Evolutionary conservation across 37 sponge, comb jelly and placozoan species (phyloP).

Genomic region (Crambe crambe): DNA sequence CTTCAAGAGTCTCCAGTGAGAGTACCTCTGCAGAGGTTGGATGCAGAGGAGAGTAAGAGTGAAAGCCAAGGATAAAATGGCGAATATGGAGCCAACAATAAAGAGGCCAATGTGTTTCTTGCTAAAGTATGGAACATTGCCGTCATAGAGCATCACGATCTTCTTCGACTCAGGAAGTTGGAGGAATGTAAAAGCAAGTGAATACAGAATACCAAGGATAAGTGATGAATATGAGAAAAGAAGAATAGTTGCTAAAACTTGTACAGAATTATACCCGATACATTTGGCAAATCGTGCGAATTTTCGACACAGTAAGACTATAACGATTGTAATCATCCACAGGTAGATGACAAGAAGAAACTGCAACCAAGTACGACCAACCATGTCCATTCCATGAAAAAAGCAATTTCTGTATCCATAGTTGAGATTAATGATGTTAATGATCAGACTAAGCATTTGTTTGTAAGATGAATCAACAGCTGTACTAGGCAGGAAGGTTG

Average conservation of each 20-base stretch:
- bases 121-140: background rate
- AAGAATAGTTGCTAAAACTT: conserved; percentile 13
- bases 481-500: background rate
- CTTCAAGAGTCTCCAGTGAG: background rate
- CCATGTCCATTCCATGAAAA: conserved; percentile 6
- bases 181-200: background rate
- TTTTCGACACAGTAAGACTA: background rate
- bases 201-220: background rate
- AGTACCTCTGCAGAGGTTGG: conserved; percentile 7
- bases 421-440: background rate
- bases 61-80: background rate
- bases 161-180: background rate
- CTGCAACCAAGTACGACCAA: background rate
- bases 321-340: background rate
- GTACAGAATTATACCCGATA: background rate
- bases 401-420: background rate
- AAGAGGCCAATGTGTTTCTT: conserved; percentile 5
- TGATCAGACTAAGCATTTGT: background rate
- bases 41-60: conserved; percentile 17
- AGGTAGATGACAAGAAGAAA: background rate
- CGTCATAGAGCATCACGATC: background rate
- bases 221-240: conserved; percentile 5
- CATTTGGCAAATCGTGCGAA: background rate
- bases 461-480: too few species aligned
- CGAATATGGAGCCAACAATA: background rate